Evolutionary conservation across 1,140 invertebrate species (phyloP).

Genomic region (Octopus sinensis): DNA sequence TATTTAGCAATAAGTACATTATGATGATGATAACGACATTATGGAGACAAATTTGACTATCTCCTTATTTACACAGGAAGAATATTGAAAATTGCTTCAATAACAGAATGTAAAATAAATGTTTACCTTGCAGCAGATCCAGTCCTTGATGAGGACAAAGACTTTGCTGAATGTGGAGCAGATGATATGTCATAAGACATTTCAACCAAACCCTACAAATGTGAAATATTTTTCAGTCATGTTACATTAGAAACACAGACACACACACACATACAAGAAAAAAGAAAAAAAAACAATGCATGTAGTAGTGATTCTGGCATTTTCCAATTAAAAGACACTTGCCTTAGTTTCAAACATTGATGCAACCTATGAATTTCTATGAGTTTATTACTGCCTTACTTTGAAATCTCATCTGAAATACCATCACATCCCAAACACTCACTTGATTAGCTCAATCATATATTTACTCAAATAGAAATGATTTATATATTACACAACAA

Average conservation of each 20-base stretch:
- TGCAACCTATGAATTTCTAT: neutral
- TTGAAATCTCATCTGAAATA: neutral
- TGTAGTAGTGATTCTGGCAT: neutral
- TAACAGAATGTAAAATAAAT: neutral
- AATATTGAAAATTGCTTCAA: neutral
- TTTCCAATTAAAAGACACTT: neutral
- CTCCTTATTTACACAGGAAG: neutral
- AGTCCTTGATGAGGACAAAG: constrained; percentile 40
- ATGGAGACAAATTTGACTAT: neutral
- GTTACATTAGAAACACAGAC: neutral
- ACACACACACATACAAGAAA: neutral
- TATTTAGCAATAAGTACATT: neutral
- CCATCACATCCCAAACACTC: no score
- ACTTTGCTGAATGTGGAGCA: constrained; percentile 29
- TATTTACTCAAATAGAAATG: no score
- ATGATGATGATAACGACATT: neutral
- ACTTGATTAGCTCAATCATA: no score
- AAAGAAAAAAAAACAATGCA: neutral
- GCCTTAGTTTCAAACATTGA: neutral
- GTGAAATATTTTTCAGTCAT: neutral
- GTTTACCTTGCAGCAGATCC: constrained; percentile 48
- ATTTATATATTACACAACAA: no score
- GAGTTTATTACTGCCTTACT: neutral
- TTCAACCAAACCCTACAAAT: constrained; percentile 50
- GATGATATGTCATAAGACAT: constrained; percentile 50